Evolutionary conservation across 2,113 vertebrate species (phyloP).

Genomic region (Polypterus senegalus): DNA sequence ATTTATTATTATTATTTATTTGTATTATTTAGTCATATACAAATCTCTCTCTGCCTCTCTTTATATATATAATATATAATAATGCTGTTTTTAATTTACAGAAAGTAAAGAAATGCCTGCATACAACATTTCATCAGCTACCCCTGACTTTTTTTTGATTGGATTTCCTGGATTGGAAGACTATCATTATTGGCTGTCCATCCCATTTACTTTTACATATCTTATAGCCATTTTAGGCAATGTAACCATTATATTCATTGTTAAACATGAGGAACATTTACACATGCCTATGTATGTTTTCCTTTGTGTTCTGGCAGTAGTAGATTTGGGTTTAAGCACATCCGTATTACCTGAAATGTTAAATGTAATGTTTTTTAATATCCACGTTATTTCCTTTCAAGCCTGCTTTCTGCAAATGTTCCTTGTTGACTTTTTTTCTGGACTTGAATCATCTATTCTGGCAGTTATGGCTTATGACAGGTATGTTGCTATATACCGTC

Average conservation of each 20-base stretch:
- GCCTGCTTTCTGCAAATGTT: conserved; percentile 44
- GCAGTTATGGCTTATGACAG: conserved; percentile 46
- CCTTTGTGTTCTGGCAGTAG: conserved; percentile 26
- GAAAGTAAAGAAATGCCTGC: conserved; percentile 16
- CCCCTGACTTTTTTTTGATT: background rate
- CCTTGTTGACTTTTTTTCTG: conserved; percentile 40
- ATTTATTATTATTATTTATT: too few relatives aligned
- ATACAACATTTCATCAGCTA: conserved; percentile 4
- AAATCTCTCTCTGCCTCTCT: too few relatives aligned
- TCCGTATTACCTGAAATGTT: conserved; percentile 17
- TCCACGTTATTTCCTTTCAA: conserved; percentile 18
- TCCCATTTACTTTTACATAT: too few relatives aligned
- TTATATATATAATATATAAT: conserved; percentile 1
- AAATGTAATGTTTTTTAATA: too few relatives aligned
- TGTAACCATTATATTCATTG: conserved; percentile 10
- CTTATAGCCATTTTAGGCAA: background rate
- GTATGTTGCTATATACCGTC: conserved; percentile 39
- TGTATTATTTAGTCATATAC: too few relatives aligned
- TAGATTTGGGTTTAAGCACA: conserved; percentile 24
- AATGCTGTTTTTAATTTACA: conserved; percentile 2
- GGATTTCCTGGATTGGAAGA: too few relatives aligned
- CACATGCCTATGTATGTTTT: conserved; percentile 26
- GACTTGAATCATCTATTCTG: conserved; percentile 41
- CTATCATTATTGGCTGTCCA: too few relatives aligned
- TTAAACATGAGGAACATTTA: conserved; percentile 22